Evolutionary conservation across 2,113 vertebrate species (phyloP).

Genomic region (Triplophysa tibetana): DNA sequence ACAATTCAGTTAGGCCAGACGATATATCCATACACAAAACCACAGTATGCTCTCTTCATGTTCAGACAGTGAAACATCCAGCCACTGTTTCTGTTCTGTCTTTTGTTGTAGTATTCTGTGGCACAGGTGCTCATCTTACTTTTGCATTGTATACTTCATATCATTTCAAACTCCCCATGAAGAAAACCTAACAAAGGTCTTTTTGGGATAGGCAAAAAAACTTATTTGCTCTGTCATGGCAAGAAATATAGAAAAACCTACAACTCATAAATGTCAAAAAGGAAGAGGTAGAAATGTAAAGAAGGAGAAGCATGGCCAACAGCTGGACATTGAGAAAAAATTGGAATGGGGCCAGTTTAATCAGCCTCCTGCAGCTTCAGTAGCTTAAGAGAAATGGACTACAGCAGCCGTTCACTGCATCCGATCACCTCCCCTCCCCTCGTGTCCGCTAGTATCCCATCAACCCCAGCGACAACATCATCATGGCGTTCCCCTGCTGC

Average conservation of each 20-base stretch:
- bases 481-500: conserved; percentile 55
- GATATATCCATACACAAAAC: conserved; percentile 13
- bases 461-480: conserved; percentile 47
- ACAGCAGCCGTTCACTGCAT: conserved; percentile 29
- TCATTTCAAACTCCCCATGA: no score
- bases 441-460: conserved; percentile 23
- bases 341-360: conserved; percentile 17
- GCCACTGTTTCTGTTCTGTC: no score
- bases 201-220: no score
- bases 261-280: no score
- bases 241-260: no score
- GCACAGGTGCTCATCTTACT: no score
- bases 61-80: conserved; percentile 16
- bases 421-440: conserved; percentile 18
- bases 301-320: conserved; percentile 6
- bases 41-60: conserved; percentile 32
- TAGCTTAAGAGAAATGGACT: conserved; percentile 9
- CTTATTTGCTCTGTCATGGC: no score
- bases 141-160: no score
- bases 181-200: no score
- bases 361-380: conserved; percentile 19
- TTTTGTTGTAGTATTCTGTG: no score
- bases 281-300: neutral
- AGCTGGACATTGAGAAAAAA: conserved; percentile 5
- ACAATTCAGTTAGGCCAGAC: neutral